Conservation (phyloP, 1,140 invertebrate species). For the Bombus superbus region DNA sequence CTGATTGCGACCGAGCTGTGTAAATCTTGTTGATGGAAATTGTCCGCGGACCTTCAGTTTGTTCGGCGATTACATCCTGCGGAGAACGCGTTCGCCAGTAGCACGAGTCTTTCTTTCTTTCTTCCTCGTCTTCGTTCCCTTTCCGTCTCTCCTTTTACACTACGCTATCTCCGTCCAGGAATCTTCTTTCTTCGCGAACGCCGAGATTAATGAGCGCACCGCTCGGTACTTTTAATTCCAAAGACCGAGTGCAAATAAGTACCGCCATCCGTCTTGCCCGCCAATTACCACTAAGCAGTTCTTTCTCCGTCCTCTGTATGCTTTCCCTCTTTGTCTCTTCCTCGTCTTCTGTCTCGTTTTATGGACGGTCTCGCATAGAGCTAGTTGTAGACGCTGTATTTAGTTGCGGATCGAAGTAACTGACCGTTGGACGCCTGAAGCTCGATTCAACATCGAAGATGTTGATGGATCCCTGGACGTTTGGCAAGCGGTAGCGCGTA, state of each 20-base stretch:
- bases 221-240: constrained; percentile 80
- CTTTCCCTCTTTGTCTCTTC: not conserved
- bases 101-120: constrained; percentile 63
- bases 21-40: constrained; percentile 80
- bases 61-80: constrained; percentile 77
- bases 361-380: constrained; percentile 32
- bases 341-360: not conserved
- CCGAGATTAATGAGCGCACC: constrained; percentile 76
- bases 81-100: constrained; percentile 76
- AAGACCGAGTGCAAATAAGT: constrained; percentile 80
- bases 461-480: constrained; percentile 48
- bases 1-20: constrained; percentile 75
- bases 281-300: constrained; percentile 78
- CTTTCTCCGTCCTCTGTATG: constrained; percentile 3
- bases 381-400: constrained; percentile 6
- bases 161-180: constrained; percentile 32
- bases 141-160: constrained; percentile 21
- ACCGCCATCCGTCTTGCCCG: constrained; percentile 79
- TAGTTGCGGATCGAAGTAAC: constrained; percentile 6
- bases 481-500: constrained; percentile 51
- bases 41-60: constrained; percentile 76
- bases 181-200: constrained; percentile 67
- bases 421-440: not conserved
- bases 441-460: constrained; percentile 12
- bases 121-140: constrained; percentile 59